Evolutionary conservation across 2,888 invertebrate species (phyloP).

Genomic region (Acanthococcus lagerstroemiae): DNA sequence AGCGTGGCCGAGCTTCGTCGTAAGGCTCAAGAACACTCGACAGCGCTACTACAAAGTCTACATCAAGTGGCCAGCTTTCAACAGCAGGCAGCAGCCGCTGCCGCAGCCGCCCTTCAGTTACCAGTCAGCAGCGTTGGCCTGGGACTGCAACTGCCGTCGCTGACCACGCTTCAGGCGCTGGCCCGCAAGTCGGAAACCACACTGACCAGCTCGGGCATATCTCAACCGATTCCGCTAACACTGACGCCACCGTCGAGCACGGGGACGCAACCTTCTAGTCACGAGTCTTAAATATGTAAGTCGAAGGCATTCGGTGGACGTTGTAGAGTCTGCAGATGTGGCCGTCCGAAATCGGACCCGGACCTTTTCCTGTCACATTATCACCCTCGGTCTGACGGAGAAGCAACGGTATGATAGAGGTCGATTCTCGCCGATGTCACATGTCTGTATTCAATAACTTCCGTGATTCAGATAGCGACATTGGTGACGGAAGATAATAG

Average conservation of each 20-base stretch:
- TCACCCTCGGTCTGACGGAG: too few relatives aligned
- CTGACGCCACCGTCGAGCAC: slow-evolving; percentile 42
- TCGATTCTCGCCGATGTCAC: too few relatives aligned
- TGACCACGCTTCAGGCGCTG: slow-evolving; percentile 39
- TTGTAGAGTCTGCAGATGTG: too few relatives aligned
- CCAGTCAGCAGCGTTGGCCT: slow-evolving; percentile 36
- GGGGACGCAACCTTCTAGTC: slow-evolving; percentile 24
- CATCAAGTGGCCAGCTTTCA: slow-evolving; percentile 56
- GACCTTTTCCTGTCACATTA: too few relatives aligned
- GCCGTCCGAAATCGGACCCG: too few relatives aligned
- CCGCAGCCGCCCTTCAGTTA: slow-evolving; percentile 39
- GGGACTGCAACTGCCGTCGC: slow-evolving; percentile 38
- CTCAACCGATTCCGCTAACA: slow-evolving; percentile 39
- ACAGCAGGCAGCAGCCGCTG: slow-evolving; percentile 43
- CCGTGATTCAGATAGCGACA: too few relatives aligned
- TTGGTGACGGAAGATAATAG: too few relatives aligned
- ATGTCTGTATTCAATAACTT: too few relatives aligned
- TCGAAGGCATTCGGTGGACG: too few relatives aligned
- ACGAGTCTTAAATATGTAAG: slow-evolving; percentile 11
- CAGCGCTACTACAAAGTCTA: slow-evolving; percentile 60
- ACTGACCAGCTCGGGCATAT: slow-evolving; percentile 35
- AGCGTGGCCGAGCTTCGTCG: slow-evolving; percentile 85
- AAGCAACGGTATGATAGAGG: too few relatives aligned
- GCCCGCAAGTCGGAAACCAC: slow-evolving; percentile 35
- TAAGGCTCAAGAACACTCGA: slow-evolving; percentile 90